phyloP scores from a whole-genome alignment of 2,888 invertebrate species.

The Philaethria dido region DNA sequence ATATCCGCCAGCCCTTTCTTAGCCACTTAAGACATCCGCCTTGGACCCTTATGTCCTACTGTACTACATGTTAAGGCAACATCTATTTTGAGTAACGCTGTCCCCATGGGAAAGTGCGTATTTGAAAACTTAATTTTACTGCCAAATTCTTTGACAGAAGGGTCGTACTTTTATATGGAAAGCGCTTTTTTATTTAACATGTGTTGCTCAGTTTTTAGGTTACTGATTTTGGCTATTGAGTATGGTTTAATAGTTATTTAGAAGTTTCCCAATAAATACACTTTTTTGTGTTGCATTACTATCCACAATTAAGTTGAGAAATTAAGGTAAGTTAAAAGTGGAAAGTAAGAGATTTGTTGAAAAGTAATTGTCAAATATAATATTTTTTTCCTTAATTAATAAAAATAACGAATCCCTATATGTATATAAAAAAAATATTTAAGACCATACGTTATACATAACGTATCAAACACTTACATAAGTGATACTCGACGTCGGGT shows the following conservation, averaged over 20 bases:
- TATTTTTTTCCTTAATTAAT: no score
- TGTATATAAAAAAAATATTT: not conserved
- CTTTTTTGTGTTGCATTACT: no score
- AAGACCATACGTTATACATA: not conserved
- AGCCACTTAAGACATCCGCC: conserved; percentile 77
- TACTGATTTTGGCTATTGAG: no score
- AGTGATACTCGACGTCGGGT: conserved; percentile 16
- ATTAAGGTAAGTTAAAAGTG: no score
- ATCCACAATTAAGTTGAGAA: no score
- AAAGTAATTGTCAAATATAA: no score
- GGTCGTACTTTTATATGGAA: conserved; percentile 26
- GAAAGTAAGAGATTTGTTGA: no score
- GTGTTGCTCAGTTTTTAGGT: no score
- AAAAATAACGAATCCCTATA: not conserved
- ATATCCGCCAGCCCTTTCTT: conserved; percentile 73
- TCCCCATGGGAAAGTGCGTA: conserved; percentile 48
- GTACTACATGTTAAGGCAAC: conserved; percentile 49
- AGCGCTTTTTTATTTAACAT: conserved; percentile 5
- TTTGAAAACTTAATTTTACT: conserved; percentile 45
- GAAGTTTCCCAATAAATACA: no score
- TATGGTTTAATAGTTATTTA: no score
- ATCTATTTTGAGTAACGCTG: conserved; percentile 51
- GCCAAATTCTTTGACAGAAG: conserved; percentile 40
- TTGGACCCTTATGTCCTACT: conserved; percentile 58
- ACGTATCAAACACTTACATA: not conserved